Evolutionary conservation across 2,113 vertebrate species (phyloP), one percentile per base, ranked within the genome.

Genomic region (Chlamydotis undulata): DNA sequence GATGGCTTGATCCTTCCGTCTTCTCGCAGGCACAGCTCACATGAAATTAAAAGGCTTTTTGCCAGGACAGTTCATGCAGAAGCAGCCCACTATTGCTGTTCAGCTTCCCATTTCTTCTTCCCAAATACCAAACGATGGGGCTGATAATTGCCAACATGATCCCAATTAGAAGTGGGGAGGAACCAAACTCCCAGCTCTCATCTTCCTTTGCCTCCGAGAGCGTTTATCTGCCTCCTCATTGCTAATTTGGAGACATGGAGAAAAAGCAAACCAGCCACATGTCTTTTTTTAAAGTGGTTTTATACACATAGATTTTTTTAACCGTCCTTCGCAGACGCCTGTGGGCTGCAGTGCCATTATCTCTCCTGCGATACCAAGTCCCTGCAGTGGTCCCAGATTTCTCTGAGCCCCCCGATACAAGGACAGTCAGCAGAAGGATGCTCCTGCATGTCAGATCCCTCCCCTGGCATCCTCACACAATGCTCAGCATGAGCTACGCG

Each of bases 31-130:
- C 89, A 14, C 57, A 91, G 55, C 67, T 92, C 89, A 73, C 61
- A 84, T 26, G 80, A 96, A 95, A 93, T 95, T 90, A 94, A 94
- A 90, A 93, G 80, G 94, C 95, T 57, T 78, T 84, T 92, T 96
- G 92, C 96, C 96, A 96, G 57, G 57, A 71, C 0, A 87, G 24
- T 67, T 96, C 87, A 80, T 88, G 65, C 85, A 92, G 80, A 65
- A 93, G 65, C 92, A 96, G 88, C 83, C 88, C 64, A 52, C 50
- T 90, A 53, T 25, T 57, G 18, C 79, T 80, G 6, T 9, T 88
- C 45, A 64, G 23, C 35, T 93, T 84, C 89, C 45, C 57, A 50
- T 37, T 89, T 57, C 56, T 81, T 87, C 83, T 89, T 89, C 83
- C 64, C 69, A 90, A 53, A 64, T 75, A 90, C 33, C 77, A 91